phyloP scores from a whole-genome alignment of 2,888 invertebrate genomes.

The Julus scandinavius region DNA sequence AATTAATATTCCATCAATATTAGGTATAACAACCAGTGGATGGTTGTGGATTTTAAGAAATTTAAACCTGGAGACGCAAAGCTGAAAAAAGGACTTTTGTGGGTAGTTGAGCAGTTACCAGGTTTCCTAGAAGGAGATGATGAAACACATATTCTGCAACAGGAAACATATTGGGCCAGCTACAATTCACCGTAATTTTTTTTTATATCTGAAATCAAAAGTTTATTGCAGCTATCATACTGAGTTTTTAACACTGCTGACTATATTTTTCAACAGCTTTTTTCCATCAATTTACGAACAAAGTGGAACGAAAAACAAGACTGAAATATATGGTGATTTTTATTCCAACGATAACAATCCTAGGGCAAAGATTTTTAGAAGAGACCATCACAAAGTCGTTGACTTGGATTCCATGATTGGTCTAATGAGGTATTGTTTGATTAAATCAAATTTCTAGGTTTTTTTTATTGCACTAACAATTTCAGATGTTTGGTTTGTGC shows the following conservation, averaged over 20 bases:
- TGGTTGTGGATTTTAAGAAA: constrained; percentile 78
- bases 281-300: constrained; percentile 74
- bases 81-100: constrained; percentile 70
- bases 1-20: not conserved
- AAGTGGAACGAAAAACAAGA: constrained; percentile 72
- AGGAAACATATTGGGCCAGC: constrained; percentile 78
- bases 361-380: constrained; percentile 72
- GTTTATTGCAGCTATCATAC: not conserved
- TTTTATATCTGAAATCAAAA: not conserved
- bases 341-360: constrained; percentile 75
- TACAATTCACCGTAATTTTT: constrained; percentile 73
- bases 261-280: constrained; percentile 64
- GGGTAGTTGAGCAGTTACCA: constrained; percentile 83
- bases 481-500: no score
- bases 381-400: constrained; percentile 71
- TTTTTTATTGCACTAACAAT: no score
- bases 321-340: constrained; percentile 70
- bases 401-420: constrained; percentile 73
- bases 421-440: constrained; percentile 67
- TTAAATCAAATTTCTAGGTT: no score
- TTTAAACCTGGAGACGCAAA: constrained; percentile 69
- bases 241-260: no score
- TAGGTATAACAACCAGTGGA: constrained; percentile 89
- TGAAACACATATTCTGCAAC: constrained; percentile 73
- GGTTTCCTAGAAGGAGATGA: constrained; percentile 68